Evolutionary conservation across 2,797 vertebrate genomes (phyloP).

Genomic region (Lacerta agilis): DNA sequence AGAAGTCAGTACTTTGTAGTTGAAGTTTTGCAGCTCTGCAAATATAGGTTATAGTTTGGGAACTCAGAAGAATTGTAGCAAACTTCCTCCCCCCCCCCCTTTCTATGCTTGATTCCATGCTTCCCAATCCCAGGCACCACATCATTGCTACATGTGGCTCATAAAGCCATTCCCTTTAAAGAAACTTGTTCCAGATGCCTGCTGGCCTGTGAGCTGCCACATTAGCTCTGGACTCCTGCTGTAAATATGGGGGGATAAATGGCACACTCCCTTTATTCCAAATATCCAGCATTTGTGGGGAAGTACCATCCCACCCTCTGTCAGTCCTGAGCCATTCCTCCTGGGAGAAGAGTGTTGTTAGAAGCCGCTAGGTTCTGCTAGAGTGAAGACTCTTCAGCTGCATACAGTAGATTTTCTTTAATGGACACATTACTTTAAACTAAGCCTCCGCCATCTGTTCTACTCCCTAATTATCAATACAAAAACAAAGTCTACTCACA

Average conservation of each 20-base stretch:
- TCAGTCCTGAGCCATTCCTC: background rate
- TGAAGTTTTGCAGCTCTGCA: background rate
- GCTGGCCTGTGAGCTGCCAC: background rate
- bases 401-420: slow-evolving; percentile 79
- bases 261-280: background rate
- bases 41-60: background rate
- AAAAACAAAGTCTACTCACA: slow-evolving; percentile 80
- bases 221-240: background rate
- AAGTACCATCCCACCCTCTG: fast-evolving
- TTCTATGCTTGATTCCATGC: background rate
- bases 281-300: fast-evolving
- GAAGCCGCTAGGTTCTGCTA: slow-evolving; percentile 46
- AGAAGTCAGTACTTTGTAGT: background rate
- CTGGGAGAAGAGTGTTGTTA: slow-evolving; percentile 18
- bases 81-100: background rate
- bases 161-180: slow-evolving; percentile 4
- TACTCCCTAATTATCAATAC: slow-evolving; percentile 79
- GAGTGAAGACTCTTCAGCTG: slow-evolving; percentile 71
- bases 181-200: slow-evolving; percentile 14
- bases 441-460: slow-evolving; percentile 77
- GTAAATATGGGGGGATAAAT: background rate
- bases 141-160: background rate
- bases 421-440: slow-evolving; percentile 80
- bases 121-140: background rate
- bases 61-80: background rate